These are phyloP conservation scores for Talpa occidentalis DNA, from an alignment of 2,113 vertebrate genomes.

Conservation along the genomic window DNA sequence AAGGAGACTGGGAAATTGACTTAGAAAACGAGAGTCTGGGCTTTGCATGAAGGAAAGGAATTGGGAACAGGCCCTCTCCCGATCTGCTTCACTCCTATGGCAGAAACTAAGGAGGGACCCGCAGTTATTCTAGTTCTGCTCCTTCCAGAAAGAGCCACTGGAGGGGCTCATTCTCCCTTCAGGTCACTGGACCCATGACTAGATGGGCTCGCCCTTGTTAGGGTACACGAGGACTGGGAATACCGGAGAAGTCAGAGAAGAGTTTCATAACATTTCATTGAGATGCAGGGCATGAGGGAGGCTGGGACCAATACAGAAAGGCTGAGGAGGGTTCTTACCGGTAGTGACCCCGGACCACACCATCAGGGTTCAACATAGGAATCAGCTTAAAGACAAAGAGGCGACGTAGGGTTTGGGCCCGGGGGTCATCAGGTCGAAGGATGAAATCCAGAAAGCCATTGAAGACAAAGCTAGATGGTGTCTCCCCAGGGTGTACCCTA, in stretches of 20 bases:
- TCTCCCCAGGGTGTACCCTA: constrained; percentile 97
- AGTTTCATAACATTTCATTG: neutral
- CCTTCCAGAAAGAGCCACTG: neutral
- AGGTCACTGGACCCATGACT: neutral
- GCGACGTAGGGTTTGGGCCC: constrained; percentile 92
- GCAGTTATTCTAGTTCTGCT: neutral
- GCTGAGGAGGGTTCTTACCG: constrained; percentile 86
- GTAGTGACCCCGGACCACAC: constrained; percentile 96
- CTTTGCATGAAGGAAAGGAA: neutral
- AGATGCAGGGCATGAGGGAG: neutral
- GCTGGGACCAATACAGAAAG: neutral
- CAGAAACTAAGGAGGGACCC: neutral
- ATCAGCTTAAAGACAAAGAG: constrained; percentile 98
- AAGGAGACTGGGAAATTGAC: neutral
- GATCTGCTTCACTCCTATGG: neutral
- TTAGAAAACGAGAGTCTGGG: neutral
- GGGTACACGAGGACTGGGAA: neutral
- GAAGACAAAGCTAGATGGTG: constrained; percentile 97
- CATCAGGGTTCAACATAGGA: constrained; percentile 98
- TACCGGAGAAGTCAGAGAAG: neutral
- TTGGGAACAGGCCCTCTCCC: neutral
- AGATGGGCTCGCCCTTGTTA: neutral
- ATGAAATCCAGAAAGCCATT: constrained; percentile 98
- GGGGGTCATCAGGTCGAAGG: constrained; percentile 94
- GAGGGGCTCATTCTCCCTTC: neutral